Evolutionary conservation across 1,140 invertebrate species (phyloP).

Genomic region (Drosophila simulans): DNA sequence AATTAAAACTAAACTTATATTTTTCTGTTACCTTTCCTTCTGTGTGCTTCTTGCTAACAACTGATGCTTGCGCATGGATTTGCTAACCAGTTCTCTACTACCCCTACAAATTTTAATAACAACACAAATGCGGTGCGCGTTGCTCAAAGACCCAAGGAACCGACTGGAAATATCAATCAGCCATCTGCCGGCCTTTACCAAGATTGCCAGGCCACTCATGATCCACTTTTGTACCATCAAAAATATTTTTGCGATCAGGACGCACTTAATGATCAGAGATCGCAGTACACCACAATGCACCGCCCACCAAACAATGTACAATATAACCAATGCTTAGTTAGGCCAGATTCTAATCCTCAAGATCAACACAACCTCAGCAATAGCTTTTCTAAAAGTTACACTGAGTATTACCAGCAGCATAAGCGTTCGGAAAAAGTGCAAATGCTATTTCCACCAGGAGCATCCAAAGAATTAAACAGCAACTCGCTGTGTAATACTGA

Average conservation of each 20-base stretch:
- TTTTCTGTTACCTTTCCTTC: slow-evolving; percentile 17
- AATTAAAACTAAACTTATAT: slow-evolving; percentile 46
- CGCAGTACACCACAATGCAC: slow-evolving; percentile 73
- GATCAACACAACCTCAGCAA: slow-evolving; percentile 71
- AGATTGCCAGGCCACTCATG: slow-evolving; percentile 51
- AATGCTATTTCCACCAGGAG: slow-evolving; percentile 39
- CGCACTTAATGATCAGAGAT: slow-evolving; percentile 37
- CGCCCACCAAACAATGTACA: slow-evolving; percentile 14
- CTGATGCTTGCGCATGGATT: slow-evolving; percentile 20
- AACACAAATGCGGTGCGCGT: slow-evolving; percentile 82
- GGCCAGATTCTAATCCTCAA: slow-evolving; percentile 39
- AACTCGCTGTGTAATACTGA: slow-evolving; percentile 65
- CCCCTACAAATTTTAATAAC: slow-evolving; percentile 84
- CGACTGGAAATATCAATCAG: slow-evolving; percentile 76
- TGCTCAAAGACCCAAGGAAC: slow-evolving; percentile 77
- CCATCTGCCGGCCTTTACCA: slow-evolving; percentile 48
- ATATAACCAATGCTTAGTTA: slow-evolving; percentile 49
- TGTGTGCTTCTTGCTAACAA: slow-evolving; percentile 15
- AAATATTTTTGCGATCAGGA: slow-evolving; percentile 54
- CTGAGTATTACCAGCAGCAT: slow-evolving; percentile 70
- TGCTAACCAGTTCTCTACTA: slow-evolving; percentile 70
- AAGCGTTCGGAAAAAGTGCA: slow-evolving; percentile 39
- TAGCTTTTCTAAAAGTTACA: slow-evolving; percentile 75
- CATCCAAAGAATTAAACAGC: slow-evolving; percentile 47
- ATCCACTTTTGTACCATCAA: slow-evolving; percentile 49